Evolutionary conservation across 2,888 invertebrate genomes (phyloP).

Genomic region (Tiliacea citrago): DNA sequence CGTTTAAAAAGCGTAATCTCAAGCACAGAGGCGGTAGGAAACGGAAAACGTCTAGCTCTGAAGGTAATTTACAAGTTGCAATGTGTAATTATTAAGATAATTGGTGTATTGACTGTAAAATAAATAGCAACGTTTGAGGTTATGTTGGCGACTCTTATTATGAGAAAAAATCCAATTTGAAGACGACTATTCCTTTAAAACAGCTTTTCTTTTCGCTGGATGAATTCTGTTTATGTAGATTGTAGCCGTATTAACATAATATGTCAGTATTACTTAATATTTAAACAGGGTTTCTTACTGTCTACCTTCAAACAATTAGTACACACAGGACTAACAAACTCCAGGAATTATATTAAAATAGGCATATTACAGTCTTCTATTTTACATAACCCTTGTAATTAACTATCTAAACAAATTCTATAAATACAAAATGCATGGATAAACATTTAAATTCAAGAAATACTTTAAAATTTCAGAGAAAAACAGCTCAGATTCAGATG

Average conservation of each 20-base stretch:
- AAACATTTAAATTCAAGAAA: not conserved
- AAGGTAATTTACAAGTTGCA: slow-evolving; percentile 71
- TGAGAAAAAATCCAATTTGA: no score
- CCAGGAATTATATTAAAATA: not conserved
- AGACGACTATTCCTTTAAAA: not conserved
- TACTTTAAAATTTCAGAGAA: slow-evolving; percentile 83
- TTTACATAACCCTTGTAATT: not conserved
- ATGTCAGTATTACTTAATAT: not conserved
- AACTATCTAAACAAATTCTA: not conserved
- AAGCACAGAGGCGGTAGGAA: slow-evolving; percentile 91
- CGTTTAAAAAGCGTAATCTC: slow-evolving; percentile 93
- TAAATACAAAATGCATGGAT: not conserved
- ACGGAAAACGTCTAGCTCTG: slow-evolving; percentile 91
- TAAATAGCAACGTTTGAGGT: slow-evolving; percentile 43
- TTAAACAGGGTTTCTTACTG: not conserved
- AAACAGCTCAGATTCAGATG: slow-evolving; percentile 92
- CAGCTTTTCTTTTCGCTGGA: no score
- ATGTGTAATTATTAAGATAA: not conserved
- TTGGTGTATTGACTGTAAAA: not conserved
- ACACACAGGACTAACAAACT: no score
- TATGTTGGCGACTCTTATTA: slow-evolving; percentile 8
- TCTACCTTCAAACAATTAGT: not conserved
- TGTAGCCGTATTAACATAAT: not conserved
- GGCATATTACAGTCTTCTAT: not conserved
- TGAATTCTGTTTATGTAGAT: not conserved